Evolutionary conservation across 2,797 vertebrate species (phyloP).

Genomic region (Peromyscus aztecus): DNA sequence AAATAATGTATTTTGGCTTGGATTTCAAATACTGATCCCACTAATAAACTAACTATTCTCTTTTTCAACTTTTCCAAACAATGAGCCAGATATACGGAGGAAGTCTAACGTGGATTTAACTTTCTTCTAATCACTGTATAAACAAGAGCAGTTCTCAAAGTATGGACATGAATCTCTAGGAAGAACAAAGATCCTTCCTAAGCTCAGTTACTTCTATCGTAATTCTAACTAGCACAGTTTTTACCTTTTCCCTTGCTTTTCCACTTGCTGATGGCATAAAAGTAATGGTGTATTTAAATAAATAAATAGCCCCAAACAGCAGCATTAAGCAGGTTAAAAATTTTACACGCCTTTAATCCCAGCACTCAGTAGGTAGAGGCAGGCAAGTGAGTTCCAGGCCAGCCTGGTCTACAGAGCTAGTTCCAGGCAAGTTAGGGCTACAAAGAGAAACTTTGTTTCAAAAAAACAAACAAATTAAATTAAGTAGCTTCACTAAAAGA

Average conservation of each 20-base stretch:
- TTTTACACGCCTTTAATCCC: neutral
- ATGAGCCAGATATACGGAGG: neutral
- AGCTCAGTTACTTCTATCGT: neutral
- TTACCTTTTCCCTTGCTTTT: neutral
- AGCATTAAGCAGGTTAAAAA: slow-evolving; percentile 19
- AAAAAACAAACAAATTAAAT: no score
- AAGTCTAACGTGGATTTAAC: neutral
- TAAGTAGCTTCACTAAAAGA: slow-evolving; percentile 8
- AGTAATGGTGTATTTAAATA: neutral
- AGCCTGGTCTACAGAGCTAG: no score
- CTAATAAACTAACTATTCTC: neutral
- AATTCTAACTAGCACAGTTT: neutral
- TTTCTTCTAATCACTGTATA: neutral
- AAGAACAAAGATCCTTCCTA: neutral
- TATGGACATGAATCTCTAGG: neutral
- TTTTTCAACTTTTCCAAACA: slow-evolving; percentile 49
- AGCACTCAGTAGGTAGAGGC: no score
- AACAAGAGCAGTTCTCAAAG: neutral
- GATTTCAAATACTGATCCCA: slow-evolving; percentile 1
- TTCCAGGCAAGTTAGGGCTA: no score
- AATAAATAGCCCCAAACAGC: neutral
- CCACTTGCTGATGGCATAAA: neutral
- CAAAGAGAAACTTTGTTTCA: no score
- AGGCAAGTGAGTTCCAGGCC: no score
- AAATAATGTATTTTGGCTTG: neutral